Evolutionary conservation across 2,888 invertebrate genomes (phyloP), one percentile per base, ranked within the genome.

Genomic region (Drosophila quinaria): DNA sequence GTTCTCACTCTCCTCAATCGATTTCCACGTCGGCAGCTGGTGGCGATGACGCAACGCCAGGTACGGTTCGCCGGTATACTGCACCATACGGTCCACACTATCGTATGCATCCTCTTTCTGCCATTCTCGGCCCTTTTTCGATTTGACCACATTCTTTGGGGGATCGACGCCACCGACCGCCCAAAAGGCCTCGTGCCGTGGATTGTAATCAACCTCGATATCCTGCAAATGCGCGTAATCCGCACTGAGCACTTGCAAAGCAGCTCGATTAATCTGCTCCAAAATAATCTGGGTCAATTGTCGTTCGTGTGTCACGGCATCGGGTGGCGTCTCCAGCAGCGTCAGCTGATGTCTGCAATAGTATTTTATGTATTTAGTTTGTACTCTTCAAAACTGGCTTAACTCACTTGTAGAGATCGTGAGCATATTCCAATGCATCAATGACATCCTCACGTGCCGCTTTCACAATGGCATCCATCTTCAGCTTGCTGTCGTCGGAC

Each of bases 131-230:
- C 93, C 89, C 72, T 92, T 91, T 66, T 94, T 93, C 75, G 92
- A 92, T 70, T 92, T 93, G 1, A 93, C 84, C 0, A 94, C 91
- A 41, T 80, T 86, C 44, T 91, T 87, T 1, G 95, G 94, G 0
- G 95, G 94, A 69, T 94, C 91, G 78, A 96, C 94, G 56, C 97
- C 96, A 56, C 97, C 97, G 39, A 95, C 94, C 89, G 94, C 94
- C 98, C 98, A 98, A 92, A 96, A 97, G 29, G 97, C 96, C 93
- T 97, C 97, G 81, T 97, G 94, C 19, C 97, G 94, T 4, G 98
- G 96, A 72, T 96, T 94, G 85, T 95, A 94, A 91, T 98, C 97
- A 35, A 96, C 92, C 94, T 96, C 93, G 11, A 93, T 87, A 44
- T 91, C 91, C 19, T 75, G 75, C 78, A 97, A 93, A 93, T 97